Evolutionary conservation across 2,888 invertebrate species (phyloP), one percentile per base, ranked within the genome.

Genomic region (Zonitis immaculata): DNA sequence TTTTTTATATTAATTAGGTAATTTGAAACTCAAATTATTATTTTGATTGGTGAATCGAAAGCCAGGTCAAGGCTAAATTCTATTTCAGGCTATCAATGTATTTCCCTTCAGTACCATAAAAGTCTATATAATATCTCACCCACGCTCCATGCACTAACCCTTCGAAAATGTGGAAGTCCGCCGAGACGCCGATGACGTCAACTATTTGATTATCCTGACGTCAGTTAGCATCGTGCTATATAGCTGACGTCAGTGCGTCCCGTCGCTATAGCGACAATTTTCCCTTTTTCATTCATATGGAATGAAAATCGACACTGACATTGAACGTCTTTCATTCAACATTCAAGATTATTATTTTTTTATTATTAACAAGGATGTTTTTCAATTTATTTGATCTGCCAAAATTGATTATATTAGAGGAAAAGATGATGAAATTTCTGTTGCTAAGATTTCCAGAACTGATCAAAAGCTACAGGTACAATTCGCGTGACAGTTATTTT

Each of bases 121-220:
- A 56, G 53, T 50, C 50, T 50, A n/a, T n/a, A n/a, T n/a, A 35
- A 9, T 12, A 39, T 25, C n/a, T 27, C 60, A 54, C 65, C 66
- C 61, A 66, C 63, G 62, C 52, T 58, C 59, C 57, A 59, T 60
- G 58, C 59, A 59, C 54, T 55, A 51, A 49, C 11, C 32, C 35
- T 9, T 18, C 18, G 9, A 16, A 35, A 16, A 14, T 18, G 57
- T 59, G 58, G 53, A 63, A 57, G 60, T 63, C 66, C 65, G 65
- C 63, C 61, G 66, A 65, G 67, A 66, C 66, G 64, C 60, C 60
- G 52, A 62, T 68, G 69, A 69, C 69, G 67, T 68, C 62, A 64
- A 60, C 42, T 32, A 44, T 53, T 52, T 60, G 59, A 61, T 60
- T 51, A 59, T 55, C 44, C 63, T 66, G 61, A 67, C 60, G 60